Base-by-base conservation (phyloP, 2,113 vertebrate species). In the Proteles cristata region DNA sequence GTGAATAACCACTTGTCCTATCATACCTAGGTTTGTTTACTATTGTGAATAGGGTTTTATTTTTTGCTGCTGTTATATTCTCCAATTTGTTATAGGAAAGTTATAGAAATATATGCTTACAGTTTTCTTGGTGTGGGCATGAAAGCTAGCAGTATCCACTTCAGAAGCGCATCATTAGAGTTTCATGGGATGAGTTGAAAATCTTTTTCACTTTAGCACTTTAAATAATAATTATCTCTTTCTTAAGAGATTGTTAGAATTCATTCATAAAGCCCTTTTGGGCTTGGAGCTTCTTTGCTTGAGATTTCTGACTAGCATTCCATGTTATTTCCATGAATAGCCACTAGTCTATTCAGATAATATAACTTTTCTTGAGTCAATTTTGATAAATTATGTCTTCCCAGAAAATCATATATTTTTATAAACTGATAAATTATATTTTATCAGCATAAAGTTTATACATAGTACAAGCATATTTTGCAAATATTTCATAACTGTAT, bases 211-310 rank as follows among this genome's bases (percentile, higher is more conserved):
- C 9, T 58, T 33, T 88, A 58, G 15, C 43, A 88, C n/a, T 88
- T 96, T 77, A 93, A 89, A 50, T 82, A 86, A 25, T 74, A 89
- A 95, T 68, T 39, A 39, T 39, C 55, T 83, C 7, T 61, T 81
- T 79, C 68, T 68, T 69, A 90, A 77, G 35, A 65, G 15, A 48
- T 53, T 82, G 7, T 95, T 73, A 50, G 11, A 83, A 85, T 65
- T 82, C 12, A 39, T 50, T 90, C 55, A 65, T 73, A 63, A 83
- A 68, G 25, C 69, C 4, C 33, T 50, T 58, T 77, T 39, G 10
- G 12, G 25, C 9, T 66, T 90, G 25, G 12, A 93, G 19, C 26
- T 11, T 89, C 66, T 63, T 90, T 83, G 4, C 45, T 10, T 93
- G 17, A n/a, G 25, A 65, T 45, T 28, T 80, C 21, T 58, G 63